Conservation (phyloP, 2,113 vertebrate genomes). For the Struthio camelus region DNA sequence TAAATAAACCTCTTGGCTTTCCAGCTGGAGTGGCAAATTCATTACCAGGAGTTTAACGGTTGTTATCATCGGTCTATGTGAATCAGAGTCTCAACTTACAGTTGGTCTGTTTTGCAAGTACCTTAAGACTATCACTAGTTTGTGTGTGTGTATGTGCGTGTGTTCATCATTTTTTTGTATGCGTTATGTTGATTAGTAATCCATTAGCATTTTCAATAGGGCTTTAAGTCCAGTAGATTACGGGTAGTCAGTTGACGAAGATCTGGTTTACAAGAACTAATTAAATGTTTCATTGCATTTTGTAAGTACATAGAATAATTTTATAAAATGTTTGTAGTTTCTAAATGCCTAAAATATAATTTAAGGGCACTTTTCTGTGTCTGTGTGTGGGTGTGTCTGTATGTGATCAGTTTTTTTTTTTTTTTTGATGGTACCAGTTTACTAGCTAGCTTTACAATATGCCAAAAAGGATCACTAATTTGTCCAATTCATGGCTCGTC, state of each 20-base stretch:
- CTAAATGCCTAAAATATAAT: constrained; percentile 69
- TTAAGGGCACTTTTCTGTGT: constrained; percentile 69
- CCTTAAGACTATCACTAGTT: constrained; percentile 52
- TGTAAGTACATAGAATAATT: constrained; percentile 83
- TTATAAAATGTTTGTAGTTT: constrained; percentile 74
- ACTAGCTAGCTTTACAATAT: constrained; percentile 79
- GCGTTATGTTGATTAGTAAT: constrained; percentile 69
- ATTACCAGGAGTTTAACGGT: background rate
- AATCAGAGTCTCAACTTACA: background rate
- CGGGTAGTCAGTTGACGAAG: constrained; percentile 92
- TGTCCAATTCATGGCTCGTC: constrained; percentile 13
- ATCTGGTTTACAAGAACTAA: constrained; percentile 87
- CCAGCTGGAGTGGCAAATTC: background rate
- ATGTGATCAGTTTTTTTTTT: constrained; percentile 54
- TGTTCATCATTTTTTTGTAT: constrained; percentile 69
- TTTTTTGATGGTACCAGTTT: constrained; percentile 71
- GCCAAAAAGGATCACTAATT: constrained; percentile 72
- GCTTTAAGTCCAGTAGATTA: constrained; percentile 93
- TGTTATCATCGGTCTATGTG: background rate
- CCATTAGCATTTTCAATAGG: constrained; percentile 83
- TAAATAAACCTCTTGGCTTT: background rate
- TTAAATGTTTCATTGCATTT: constrained; percentile 82
- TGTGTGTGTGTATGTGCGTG: constrained; percentile 67
- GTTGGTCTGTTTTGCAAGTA: constrained; percentile 53
- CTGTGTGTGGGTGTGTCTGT: constrained; percentile 64